phyloP scores from a whole-genome alignment of 2,113 vertebrate species.

The Platichthys stellatus region DNA sequence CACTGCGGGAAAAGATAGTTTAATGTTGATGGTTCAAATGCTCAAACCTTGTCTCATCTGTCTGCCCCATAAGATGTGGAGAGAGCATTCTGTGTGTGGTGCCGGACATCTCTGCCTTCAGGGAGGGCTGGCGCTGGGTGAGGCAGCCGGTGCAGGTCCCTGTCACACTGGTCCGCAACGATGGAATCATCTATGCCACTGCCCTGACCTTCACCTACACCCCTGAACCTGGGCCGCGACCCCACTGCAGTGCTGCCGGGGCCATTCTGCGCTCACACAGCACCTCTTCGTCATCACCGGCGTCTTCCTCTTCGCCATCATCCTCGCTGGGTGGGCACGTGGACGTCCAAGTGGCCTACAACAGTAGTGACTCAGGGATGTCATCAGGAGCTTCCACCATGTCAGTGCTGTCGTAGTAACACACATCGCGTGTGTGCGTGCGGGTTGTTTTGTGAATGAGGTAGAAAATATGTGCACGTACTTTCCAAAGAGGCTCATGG shows the following conservation, averaged over 20 bases:
- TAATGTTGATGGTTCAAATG: neutral
- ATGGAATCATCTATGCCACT: conserved; percentile 96
- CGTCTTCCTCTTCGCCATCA: conserved; percentile 76
- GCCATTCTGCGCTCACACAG: conserved; percentile 91
- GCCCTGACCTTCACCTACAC: conserved; percentile 98
- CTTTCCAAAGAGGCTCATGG: conserved; percentile 62
- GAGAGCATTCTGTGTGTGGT: conserved; percentile 97
- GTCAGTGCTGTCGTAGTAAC: conserved; percentile 87
- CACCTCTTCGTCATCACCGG: conserved; percentile 89
- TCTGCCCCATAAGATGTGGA: conserved; percentile 84
- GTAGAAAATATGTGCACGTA: conserved; percentile 12
- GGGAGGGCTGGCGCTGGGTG: conserved; percentile 97
- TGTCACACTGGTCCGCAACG: conserved; percentile 95
- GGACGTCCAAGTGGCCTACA: conserved; percentile 86
- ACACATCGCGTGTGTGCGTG: neutral
- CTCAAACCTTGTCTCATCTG: neutral
- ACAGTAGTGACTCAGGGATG: conserved; percentile 86
- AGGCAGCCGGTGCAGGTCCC: conserved; percentile 97
- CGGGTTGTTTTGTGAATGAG: neutral
- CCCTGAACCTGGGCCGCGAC: conserved; percentile 93
- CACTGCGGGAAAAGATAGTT: too few species aligned
- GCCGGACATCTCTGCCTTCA: conserved; percentile 97
- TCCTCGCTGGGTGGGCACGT: conserved; percentile 82
- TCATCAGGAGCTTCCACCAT: conserved; percentile 82
- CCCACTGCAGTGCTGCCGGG: conserved; percentile 94